Evolutionary conservation across 1,140 invertebrate genomes (phyloP).

Genomic region (Drosophila pruinosa): DNA sequence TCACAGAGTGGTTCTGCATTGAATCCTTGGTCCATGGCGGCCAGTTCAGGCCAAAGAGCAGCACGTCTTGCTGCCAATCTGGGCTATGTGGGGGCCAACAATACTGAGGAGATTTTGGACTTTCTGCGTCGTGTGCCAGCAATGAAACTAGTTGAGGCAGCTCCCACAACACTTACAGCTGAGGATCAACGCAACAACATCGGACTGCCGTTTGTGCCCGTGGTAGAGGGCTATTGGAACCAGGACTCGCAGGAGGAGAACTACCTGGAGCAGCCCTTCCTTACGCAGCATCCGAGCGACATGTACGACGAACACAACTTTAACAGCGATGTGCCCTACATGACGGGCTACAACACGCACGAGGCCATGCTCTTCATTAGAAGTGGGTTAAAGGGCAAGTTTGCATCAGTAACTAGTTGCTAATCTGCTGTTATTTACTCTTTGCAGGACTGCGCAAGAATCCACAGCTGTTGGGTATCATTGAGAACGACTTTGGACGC

Average conservation of each 20-base stretch:
- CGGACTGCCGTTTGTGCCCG: constrained; percentile 84
- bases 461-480: constrained; percentile 83
- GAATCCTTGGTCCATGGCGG: constrained; percentile 75
- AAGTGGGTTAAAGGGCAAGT: constrained; percentile 68
- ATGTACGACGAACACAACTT: constrained; percentile 84
- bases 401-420: neutral
- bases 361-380: constrained; percentile 84
- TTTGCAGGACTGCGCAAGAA: constrained; percentile 84
- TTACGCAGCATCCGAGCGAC: constrained; percentile 84
- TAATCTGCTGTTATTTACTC: neutral
- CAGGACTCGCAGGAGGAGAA: constrained; percentile 38
- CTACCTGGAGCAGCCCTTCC: constrained; percentile 83
- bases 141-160: constrained; percentile 83
- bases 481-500: constrained; percentile 84
- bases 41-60: constrained; percentile 50
- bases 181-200: constrained; percentile 84
- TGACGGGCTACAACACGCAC: constrained; percentile 85
- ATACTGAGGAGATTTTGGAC: constrained; percentile 61
- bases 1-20: constrained; percentile 87
- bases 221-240: constrained; percentile 80
- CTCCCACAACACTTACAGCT: constrained; percentile 81
- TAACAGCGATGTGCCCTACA: constrained; percentile 83
- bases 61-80: constrained; percentile 61
- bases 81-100: constrained; percentile 68
- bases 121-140: constrained; percentile 64